Base-by-base conservation (phyloP, 2,797 vertebrate species). In the Hafferia zeledoni region DNA sequence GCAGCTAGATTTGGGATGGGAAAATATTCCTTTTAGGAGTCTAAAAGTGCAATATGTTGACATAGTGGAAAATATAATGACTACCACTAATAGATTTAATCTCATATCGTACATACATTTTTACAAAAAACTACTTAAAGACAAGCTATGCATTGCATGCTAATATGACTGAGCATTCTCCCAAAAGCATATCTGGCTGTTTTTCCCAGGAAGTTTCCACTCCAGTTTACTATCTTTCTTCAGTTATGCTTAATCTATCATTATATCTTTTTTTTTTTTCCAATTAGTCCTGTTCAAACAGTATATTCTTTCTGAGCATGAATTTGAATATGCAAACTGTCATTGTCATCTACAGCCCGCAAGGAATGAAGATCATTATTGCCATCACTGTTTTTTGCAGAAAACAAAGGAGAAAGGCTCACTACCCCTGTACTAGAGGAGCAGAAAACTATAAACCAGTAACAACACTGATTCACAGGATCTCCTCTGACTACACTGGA, bases 1-100 rank as follows among this genome's bases (percentile, higher is more conserved):
- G 98, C 98, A 96, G 99, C 99, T 99, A 98, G 97, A 98, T 98
- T 98, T 98, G 98, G 96, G 98, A 98, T 96, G 97, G 98, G 97
- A 98, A 98, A 97, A 98, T 97, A 98, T 97, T 97, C 97, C 97
- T 98, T 98, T 98, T 98, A 98, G 98, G 97, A 98, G 95, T 97
- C 98, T 98, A 98, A 98, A 97, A 98, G 97, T 97, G 95, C 97
- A 98, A 97, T 97, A 96, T 69, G 96, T 96, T 97, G 97, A 97
- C 96, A 98, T 96, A 98, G 94, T 97, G 98, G 98, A 98, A 98
- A 98, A 98, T 95, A 98, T 97, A 95, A 97, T 94, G 90, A 98
- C 97, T 97, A 97, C 95, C 89, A 92, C 94, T 97, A 96, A 95
- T 86, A 97, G 97, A 96, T 95, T 85, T 97, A 61, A 94, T 91